A percentile compares a stretch with the other conserved stretches of the same genome.
Conservation (phyloP, 2,888 invertebrate genomes). For the Cryptocheilus praepositus region DNA sequence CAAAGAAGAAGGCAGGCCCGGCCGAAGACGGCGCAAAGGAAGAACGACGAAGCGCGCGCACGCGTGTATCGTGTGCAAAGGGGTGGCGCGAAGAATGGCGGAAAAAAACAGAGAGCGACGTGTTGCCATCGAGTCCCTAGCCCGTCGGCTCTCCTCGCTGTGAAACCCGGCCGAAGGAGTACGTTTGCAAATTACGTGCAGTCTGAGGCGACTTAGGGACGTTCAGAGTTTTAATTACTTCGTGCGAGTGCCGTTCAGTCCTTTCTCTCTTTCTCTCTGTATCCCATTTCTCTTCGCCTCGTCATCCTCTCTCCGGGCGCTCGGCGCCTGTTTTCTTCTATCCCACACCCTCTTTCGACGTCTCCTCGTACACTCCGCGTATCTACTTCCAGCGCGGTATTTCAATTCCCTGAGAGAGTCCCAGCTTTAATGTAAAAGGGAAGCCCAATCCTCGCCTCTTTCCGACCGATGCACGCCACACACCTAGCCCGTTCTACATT, state of each 20-base stretch:
- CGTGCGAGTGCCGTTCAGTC: constrained; percentile 42
- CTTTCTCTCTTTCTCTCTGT: constrained; percentile 13
- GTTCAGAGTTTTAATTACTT: constrained; percentile 68
- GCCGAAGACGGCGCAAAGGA: not conserved
- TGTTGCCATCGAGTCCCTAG: constrained; percentile 33
- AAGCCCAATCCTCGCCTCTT: constrained; percentile 23
- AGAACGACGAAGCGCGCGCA: not conserved
- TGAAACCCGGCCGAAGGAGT: constrained; percentile 33
- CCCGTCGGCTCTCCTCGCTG: not conserved
- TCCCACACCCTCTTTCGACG: constrained; percentile 14
- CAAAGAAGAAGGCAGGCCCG: constrained; percentile 6
- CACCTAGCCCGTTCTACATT: constrained; percentile 3
- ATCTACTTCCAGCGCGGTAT: constrained; percentile 38
- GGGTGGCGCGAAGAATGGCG: not conserved
- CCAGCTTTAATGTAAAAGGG: constrained; percentile 50
- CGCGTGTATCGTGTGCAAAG: not conserved
- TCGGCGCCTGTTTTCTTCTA: constrained; percentile 4
- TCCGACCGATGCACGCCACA: constrained; percentile 13
- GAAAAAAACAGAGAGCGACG: constrained; percentile 16
- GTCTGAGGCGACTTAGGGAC: constrained; percentile 58
- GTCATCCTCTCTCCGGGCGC: not conserved
- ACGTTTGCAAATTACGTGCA: constrained; percentile 63
- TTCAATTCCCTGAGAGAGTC: constrained; percentile 57
- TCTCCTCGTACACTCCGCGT: constrained; percentile 29
- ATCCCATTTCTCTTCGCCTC: not conserved